These are phyloP conservation scores for Brienomyrus longianalis DNA, from an alignment of 2,113 vertebrate genomes.

Conservation along the genomic window DNA sequence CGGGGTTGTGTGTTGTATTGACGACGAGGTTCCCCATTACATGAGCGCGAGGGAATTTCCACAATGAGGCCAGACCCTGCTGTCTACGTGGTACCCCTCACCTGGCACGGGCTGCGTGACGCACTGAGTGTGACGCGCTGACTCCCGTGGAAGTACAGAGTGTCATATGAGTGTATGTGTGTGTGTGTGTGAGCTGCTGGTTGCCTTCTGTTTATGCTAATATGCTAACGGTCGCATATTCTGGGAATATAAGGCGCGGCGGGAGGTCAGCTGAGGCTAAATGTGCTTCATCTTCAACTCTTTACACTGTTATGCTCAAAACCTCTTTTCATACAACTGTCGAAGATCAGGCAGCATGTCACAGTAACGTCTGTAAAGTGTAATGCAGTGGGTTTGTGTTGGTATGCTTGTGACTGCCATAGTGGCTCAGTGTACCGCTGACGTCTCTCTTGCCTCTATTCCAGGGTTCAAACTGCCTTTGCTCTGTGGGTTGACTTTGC, in stretches of 20 bases:
- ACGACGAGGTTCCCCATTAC: background rate
- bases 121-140: background rate
- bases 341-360: background rate
- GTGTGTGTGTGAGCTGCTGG: slow-evolving; percentile 2
- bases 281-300: slow-evolving; percentile 49
- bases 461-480: background rate
- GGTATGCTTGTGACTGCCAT: background rate
- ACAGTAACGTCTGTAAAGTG: background rate
- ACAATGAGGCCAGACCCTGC: background rate
- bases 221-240: slow-evolving; percentile 56
- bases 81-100: background rate
- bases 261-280: slow-evolving; percentile 53
- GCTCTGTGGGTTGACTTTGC: background rate
- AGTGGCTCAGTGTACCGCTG: background rate
- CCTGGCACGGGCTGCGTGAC: background rate
- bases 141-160: background rate
- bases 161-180: background rate
- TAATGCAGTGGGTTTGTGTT: background rate
- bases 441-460: background rate
- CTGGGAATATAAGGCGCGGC: slow-evolving; percentile 60
- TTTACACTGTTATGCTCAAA: background rate
- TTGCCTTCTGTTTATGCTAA: slow-evolving; percentile 59
- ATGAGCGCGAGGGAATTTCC: background rate
- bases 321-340: background rate
- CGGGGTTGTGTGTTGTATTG: background rate